Evolutionary conservation across 2,113 vertebrate genomes (phyloP).

Genomic region (Chloropsis hardwickii): DNA sequence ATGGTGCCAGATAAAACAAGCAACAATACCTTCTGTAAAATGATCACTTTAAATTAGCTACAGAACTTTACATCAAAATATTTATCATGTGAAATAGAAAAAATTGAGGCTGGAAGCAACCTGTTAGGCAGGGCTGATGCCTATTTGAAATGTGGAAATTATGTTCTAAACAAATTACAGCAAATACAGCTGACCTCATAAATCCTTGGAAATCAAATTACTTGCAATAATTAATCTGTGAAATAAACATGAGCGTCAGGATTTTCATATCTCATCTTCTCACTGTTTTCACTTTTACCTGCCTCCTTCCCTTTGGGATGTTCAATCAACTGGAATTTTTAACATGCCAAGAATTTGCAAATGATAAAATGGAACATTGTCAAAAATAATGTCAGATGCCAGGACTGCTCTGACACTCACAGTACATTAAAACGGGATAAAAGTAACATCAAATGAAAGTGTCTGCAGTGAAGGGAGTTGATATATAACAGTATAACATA

Average conservation of each 20-base stretch:
- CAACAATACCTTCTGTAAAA: neutral
- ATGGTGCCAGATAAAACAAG: neutral
- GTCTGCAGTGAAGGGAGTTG: neutral
- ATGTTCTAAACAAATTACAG: neutral
- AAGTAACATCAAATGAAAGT: neutral
- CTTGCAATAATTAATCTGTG: conserved; percentile 22
- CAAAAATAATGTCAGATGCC: conserved; percentile 15
- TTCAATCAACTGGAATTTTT: neutral
- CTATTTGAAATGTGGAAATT: neutral
- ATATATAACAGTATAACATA: neutral
- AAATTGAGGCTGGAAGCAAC: neutral
- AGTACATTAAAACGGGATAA: neutral
- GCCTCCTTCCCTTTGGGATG: neutral
- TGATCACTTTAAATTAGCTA: neutral
- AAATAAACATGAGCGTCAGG: conserved; percentile 1
- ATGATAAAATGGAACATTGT: neutral
- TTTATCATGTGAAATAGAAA: neutral
- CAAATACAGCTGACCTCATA: neutral
- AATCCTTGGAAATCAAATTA: conserved; percentile 7
- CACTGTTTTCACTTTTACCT: neutral
- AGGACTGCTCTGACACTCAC: neutral
- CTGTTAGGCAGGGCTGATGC: neutral
- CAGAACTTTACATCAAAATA: neutral
- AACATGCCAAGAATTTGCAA: neutral
- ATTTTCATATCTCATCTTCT: conserved; percentile 12